Evolutionary conservation across 1,140 invertebrate genomes (phyloP), one percentile per base, ranked within the genome.

Genomic region (Tachypleus tridentatus): DNA sequence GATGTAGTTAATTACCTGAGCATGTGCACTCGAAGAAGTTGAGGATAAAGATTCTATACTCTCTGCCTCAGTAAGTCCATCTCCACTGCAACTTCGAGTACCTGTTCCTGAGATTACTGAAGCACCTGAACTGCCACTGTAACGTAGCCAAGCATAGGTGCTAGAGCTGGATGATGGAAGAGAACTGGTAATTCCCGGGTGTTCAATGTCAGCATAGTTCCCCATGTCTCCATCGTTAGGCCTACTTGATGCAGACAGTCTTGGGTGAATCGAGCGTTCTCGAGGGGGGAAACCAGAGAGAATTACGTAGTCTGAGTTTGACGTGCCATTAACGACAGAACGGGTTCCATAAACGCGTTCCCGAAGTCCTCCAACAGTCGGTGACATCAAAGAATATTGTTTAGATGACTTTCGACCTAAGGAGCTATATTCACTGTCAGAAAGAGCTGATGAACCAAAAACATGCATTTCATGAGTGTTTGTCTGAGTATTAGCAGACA

Each of bases 401-500:
- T 60, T 61, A 56, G 65, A 58, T 7, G 62, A 57, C 49, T 58
- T 57, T 49, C 63, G 62, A 57, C 68, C 65, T 60, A 67, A 63
- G 60, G 65, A 67, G 52, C 68, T 67, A 51, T 69, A 68, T 58
- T 68, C 69, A 56, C 67, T 60, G 61, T 66, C 62, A 9, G 65
- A 64, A 56, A 59, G 59, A 10, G 64, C 62, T 3, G 64, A 54
- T n/a, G n/a, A 7, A 54, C 53, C 7, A 54, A 54, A 54, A 54
- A 54, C 53, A 8, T 54, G n/a, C 53, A 29, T 29, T 29, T 29
- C 29, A 29, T 29, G 29, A 29, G 29, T 51, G 4, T 87, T 89
- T 0, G 90, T 93, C 76, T 93, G 91, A 0, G 89, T 93, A 5
- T 89, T 89, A 10, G 89, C 89, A 5, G 89, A 90, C 5, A 92